Evolutionary conservation across 2,113 vertebrate genomes (phyloP), one percentile per base, ranked within the genome.

Genomic region (Tragelaphus strepsiceros): DNA sequence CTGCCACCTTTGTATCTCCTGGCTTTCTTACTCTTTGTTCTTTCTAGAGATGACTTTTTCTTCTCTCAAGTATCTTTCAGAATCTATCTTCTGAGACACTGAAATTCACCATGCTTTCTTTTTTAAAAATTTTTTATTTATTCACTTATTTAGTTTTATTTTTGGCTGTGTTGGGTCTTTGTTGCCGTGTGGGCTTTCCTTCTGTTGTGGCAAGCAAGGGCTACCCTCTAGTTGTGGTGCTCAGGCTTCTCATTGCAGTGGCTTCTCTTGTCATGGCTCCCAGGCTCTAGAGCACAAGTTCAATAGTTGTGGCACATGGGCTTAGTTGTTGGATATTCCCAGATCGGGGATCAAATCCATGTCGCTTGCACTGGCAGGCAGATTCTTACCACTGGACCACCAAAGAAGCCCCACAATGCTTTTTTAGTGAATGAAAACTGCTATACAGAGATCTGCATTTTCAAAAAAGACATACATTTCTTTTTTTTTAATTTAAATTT

Each of bases 1-100:
- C 17, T 96, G 43, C 17, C 3, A 43, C 12, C 15, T 22, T 21
- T 53, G 11, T 26, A 90, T 61, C 16, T 21, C n/a, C 7, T 3
- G 6, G 61, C 30, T 61, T 64, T 80, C 59, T 77, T 21, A 30
- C 16, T 78, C 2, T 94, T 71, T 97, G 67, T 95, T 91, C n/a
- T 97, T 32, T 13, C 51, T 16, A 88, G 30, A 2, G 9, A 71
- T 95, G 35, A 77, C 24, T 51, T 91, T 95, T 94, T 89, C 43
- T 92, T 93, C 56, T 91, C 39, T 90, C 61, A 13, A 71, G 6
- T 90, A 90, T 74, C 43, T n/a, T 92, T 95, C 81, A 88, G 86
- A 96, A 62, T 15, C 74, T 94, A 28, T 62, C 95, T 93, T 91
- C 78, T 90, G 64, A 80, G 74, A 93, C 11, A 53, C 26, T 80